Evolutionary conservation across 2,113 vertebrate genomes (phyloP).

Genomic region (Hemibagrus wyckioides): DNA sequence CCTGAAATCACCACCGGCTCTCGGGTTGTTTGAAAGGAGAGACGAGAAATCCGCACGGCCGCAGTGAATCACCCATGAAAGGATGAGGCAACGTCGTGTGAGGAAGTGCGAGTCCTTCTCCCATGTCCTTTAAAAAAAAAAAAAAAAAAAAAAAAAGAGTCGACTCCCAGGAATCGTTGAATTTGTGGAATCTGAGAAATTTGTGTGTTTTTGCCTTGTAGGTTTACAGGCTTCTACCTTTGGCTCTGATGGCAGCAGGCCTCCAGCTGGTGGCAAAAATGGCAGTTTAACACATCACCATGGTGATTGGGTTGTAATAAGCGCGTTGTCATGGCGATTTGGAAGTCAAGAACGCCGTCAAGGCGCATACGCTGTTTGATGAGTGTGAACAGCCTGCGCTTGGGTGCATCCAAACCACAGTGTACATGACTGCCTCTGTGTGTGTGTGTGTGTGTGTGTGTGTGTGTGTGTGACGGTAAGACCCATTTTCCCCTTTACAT

Average conservation of each 20-base stretch:
- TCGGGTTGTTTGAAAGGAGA: neutral
- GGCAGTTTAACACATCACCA: neutral
- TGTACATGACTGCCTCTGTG: neutral
- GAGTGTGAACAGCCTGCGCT: neutral
- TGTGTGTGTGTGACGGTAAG: conserved; percentile 24
- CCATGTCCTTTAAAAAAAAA: too few species aligned
- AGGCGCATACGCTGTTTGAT: neutral
- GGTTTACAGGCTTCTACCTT: neutral
- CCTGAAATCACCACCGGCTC: neutral
- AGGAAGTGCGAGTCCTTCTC: neutral
- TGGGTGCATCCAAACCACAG: neutral
- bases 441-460: conserved; percentile 10
- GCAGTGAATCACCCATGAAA: neutral
- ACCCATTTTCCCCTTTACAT: neutral
- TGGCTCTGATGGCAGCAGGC: neutral
- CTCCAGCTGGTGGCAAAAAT: neutral
- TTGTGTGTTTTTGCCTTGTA: neutral
- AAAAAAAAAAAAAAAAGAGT: too few species aligned
- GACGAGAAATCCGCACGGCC: neutral
- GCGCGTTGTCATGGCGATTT: neutral
- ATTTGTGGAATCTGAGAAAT: neutral
- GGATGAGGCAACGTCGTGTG: neutral
- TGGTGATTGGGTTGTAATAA: neutral
- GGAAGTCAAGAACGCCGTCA: neutral
- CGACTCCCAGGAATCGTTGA: neutral